Evolutionary conservation across 2,888 invertebrate genomes (phyloP), one percentile per base, ranked within the genome.

Genomic region (Drosophila prostipennis): DNA sequence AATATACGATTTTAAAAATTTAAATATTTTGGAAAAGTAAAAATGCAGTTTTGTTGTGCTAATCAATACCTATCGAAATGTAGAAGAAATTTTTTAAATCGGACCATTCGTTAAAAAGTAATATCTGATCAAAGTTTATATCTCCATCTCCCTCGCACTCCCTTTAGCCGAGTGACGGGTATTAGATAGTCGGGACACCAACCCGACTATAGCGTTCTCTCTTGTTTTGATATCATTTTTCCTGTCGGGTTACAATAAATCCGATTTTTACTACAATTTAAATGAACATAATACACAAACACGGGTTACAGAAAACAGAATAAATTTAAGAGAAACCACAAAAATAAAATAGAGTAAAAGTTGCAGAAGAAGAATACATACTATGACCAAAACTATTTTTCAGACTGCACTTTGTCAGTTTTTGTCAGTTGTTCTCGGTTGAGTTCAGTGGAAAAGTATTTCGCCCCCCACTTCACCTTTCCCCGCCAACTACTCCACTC

Each of bases 391-490:
- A 69, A 70, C 73, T 74, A 73, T 75, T 63, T 70, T 51, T 64
- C 43, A 69, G 80, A 78, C 75, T 82, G 68, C 78, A 80, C 78
- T 84, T 85, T 84, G 81, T 81, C 76, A 79, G 79, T 76, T 81
- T 84, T 76, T 84, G 80, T 72, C 76, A 72, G 70, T 80, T 76
- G 68, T 80, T 80, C 73, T 43, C 37, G 65, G 67, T 76, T 72
- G 67, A 72, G 73, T 80, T 76, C 63, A 54, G 60, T 70, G 60
- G 64, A 55, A 74, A 29, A 29, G 29, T 29, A 29, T 29, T 39
- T 54, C 67, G 16, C 10, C 26, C n/a, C 23, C 36, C n/a, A 8
- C 32, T 32, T 23, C 14, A 6, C 42, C 37, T 43, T 68, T 42
- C 43, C 42, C 14, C 60, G 45, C 43, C 45, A 49, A 75, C 53